Base-by-base conservation (phyloP, 1,140 invertebrate species). In the Trinorchestia longiramus region DNA sequence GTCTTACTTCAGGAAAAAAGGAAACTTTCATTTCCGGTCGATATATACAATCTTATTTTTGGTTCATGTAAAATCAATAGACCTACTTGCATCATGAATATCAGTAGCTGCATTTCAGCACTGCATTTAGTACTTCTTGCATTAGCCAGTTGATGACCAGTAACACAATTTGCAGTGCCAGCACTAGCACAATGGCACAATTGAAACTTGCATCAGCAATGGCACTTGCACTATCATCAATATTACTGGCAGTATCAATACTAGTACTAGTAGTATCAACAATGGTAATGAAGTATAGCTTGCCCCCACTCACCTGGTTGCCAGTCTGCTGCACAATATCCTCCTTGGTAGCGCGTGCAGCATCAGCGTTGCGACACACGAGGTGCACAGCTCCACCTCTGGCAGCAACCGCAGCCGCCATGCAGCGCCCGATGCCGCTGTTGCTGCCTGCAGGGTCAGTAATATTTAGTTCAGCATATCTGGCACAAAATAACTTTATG, bases 331-430 rank as follows among this genome's bases (percentile, higher is more conserved):
- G 95, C 47, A 95, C 95, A n/a, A 96, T 96, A 45, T 96, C 96
- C n/a, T 95, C 90, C 95, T 95, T 96, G 43, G 95, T 96, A 41
- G 96, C 57, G 62, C 95, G 95, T 40, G 96, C 96, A 57, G 96
- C 91, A 15, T 92, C 95, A 53, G 96, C 94, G 97, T 97, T 97
- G 62, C 97, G 96, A 96, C 97, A 98, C 23, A 98, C 97, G 97
- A 98, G 97, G 95, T 98, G 97, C 23, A 98, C 97, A 41, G 97
- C 97, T 11, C 97, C 97, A 53, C 97, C 97, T 97, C 96, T 95
- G 95, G 97, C 97, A 19, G 97, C 97, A 44, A 97, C 96, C 96
- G 97, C 97, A 45, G 96, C 96, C 40, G 97, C 97, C 47, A 97
- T 96, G 57, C 96, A 96, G 87, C 97, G 97, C 15, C 97, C 97